Conservation (phyloP, 2,113 vertebrate genomes). For the Acanthochromis polyacanthus region DNA sequence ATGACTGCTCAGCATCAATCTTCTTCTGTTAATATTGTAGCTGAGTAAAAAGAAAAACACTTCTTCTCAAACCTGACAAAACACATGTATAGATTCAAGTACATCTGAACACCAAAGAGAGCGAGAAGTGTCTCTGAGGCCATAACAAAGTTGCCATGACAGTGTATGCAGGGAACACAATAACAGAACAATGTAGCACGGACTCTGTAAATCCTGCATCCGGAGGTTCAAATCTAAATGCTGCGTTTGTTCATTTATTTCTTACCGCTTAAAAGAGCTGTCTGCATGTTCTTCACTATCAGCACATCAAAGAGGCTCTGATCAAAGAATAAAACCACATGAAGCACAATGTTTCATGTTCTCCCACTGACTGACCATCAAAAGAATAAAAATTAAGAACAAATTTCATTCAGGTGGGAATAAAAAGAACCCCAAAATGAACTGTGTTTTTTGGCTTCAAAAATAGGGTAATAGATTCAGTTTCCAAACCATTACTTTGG, state of each 20-base stretch:
- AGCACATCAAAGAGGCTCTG: conserved; percentile 74
- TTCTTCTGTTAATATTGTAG: neutral
- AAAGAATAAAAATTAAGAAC: conserved; percentile 69
- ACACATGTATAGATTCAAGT: neutral
- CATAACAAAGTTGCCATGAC: conserved; percentile 59
- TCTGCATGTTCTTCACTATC: conserved; percentile 42
- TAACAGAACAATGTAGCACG: conserved; percentile 6
- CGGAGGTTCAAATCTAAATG: conserved; percentile 6
- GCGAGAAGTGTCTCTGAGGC: conserved; percentile 40
- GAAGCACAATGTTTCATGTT: conserved; percentile 58
- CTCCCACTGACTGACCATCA: conserved; percentile 68
- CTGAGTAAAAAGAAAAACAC: neutral
- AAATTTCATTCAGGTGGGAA: conserved; percentile 38
- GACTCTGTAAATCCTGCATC: conserved; percentile 2
- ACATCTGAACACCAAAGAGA: conserved; percentile 12
- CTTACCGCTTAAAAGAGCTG: conserved; percentile 46
- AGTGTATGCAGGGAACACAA: conserved; percentile 27
- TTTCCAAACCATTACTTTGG: neutral
- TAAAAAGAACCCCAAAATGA: neutral
- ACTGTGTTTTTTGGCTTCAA: conserved; percentile 23
- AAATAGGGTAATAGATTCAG: conserved; percentile 39
- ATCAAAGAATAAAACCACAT: conserved; percentile 66
- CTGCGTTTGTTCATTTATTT: conserved; percentile 18
- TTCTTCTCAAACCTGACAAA: neutral
- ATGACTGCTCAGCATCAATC: neutral